A percentile compares a stretch with the other conserved stretches of the same genome.
phyloP scores from a whole-genome alignment of 1,140 invertebrate species.

The Caerostris darwini region DNA sequence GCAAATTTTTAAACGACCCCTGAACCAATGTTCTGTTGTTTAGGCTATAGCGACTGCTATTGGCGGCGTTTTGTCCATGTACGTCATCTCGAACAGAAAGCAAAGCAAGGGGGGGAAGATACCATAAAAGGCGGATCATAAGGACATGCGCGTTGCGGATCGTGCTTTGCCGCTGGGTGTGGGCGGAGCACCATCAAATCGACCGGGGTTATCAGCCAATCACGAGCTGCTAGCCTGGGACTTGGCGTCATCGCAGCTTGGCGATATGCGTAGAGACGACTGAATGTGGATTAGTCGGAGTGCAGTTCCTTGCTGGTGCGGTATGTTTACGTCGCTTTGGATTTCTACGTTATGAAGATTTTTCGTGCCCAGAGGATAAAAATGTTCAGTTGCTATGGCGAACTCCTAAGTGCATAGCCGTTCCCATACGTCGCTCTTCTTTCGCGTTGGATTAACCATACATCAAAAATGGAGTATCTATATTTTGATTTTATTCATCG shows the following conservation, averaged over 20 bases:
- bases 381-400: conserved; percentile 47
- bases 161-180: conserved; percentile 48
- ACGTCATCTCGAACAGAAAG: conserved; percentile 35
- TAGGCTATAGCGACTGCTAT: conserved; percentile 52
- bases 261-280: neutral
- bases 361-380: conserved; percentile 19
- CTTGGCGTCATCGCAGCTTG: neutral
- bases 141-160: conserved; percentile 14
- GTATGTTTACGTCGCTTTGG: conserved; percentile 37
- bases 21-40: conserved; percentile 40
- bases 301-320: neutral
- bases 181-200: conserved; percentile 37
- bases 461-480: neutral
- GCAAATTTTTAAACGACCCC: neutral
- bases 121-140: conserved; percentile 25
- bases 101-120: neutral
- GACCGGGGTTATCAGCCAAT: conserved; percentile 11
- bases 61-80: conserved; percentile 53
- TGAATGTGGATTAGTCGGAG: conserved; percentile 9
- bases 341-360: conserved; percentile 34
- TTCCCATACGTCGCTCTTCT: neutral
- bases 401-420: neutral
- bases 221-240: neutral
- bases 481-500: neutral
- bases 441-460: neutral